Percentiles rank a stretch among this genome's conserved stretches.
Evolutionary conservation across 2,113 vertebrate genomes (phyloP).

Genomic region (Ophiodon elongatus): DNA sequence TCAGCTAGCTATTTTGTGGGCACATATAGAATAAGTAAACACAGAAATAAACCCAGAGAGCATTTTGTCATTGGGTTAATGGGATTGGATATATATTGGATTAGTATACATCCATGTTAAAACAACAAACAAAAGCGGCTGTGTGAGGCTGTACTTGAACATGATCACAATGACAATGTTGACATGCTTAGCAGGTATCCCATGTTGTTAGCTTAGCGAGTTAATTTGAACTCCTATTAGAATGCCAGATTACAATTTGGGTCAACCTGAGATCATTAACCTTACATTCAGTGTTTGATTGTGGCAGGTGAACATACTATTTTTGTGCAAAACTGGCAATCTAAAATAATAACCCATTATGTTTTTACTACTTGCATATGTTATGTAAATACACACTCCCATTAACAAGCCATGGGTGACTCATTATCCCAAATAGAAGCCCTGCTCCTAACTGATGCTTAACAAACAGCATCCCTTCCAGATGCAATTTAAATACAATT

Average conservation of each 20-base stretch:
- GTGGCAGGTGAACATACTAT: neutral
- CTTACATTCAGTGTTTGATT: neutral
- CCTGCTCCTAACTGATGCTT: conserved; percentile 12
- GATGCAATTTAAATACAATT: conserved; percentile 13
- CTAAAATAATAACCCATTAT: conserved; percentile 20
- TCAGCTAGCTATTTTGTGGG: neutral
- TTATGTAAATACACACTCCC: conserved; percentile 4
- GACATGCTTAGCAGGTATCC: neutral
- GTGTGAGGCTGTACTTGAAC: neutral
- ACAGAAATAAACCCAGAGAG: neutral
- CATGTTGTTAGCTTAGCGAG: neutral
- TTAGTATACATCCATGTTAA: neutral
- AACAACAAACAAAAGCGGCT: neutral
- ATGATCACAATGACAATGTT: neutral
- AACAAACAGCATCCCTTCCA: conserved; percentile 34
- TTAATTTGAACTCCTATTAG: neutral
- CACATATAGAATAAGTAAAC: neutral
- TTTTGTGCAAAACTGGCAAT: neutral
- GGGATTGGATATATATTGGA: no score
- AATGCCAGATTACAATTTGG: conserved; percentile 6
- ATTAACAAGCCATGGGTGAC: conserved; percentile 16
- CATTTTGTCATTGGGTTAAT: neutral
- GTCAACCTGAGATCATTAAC: neutral
- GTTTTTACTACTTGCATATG: conserved; percentile 4
- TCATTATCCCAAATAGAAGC: conserved; percentile 30